Base-by-base conservation (phyloP, 2,888 invertebrate species). In the Poecilobothrus nobilitatus region DNA sequence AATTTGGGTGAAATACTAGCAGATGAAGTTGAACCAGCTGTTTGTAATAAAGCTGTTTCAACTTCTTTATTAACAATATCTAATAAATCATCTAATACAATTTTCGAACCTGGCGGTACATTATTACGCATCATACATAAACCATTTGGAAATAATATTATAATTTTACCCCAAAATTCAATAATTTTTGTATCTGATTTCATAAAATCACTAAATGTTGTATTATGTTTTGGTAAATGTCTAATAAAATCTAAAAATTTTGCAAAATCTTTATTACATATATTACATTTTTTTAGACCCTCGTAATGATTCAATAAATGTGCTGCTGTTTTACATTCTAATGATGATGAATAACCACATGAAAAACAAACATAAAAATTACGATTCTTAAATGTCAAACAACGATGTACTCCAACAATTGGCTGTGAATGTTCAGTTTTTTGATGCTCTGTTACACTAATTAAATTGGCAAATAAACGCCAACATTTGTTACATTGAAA, bases 311-410 rank as follows among this genome's bases (percentile, higher is more conserved):
- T 76, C 18, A 78, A 71, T 75, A 69, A 68, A 84, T 83, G 69
- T 86, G 86, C 0, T 76, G 76, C 37, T 79, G 70, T 33, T 84
- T 75, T 0, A 76, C 73, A 65, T 20, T 65, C 37, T 20, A 33
- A 34, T 20, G 65, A 65, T 37, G 65, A 65, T 37, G 65, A n/a
- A 20, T 65, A 65, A 20, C 37, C 65, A 37, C 65, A 65, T n/a
- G 33, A 34, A 20, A 15, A 34, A 20, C 65, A 65, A n/a, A 65
- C n/a, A 65, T 15, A 65, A 65, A 65, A 65, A 34, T 20, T 65
- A 6, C 20, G 33, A 37, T 33, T 65, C 34, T 65, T 65, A 37
- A 33, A 65, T 65, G 33, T 33, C 20, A 65, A 37, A 37, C 65
- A 65, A 20, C 65, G 65, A 34, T 3, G 27, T 15, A 1, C 68